phyloP scores from a whole-genome alignment of 2,113 vertebrate genomes.

The Nyctereutes procyonoides region DNA sequence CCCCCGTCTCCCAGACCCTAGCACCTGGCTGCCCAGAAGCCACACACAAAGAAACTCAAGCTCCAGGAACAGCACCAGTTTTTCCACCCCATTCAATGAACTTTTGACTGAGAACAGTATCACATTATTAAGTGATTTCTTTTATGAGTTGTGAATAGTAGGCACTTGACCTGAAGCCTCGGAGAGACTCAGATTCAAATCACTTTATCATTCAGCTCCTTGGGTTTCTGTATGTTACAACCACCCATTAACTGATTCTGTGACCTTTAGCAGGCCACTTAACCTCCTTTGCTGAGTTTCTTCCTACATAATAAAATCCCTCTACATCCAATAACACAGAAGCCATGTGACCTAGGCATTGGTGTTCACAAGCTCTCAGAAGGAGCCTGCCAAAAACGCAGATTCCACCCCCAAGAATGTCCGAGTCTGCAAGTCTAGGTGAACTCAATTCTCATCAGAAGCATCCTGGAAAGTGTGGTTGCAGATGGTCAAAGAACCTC shows the following conservation, averaged over 20 bases:
- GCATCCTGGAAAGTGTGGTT: background rate
- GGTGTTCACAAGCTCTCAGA: background rate
- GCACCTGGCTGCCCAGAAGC: rapidly evolving
- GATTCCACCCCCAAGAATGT: background rate
- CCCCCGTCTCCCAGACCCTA: background rate
- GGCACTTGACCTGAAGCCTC: constrained; percentile 61
- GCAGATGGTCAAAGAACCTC: background rate
- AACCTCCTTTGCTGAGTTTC: background rate
- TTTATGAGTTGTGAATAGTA: constrained; percentile 60
- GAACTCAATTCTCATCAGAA: background rate
- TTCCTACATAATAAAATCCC: background rate
- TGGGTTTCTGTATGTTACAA: background rate
- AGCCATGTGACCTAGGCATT: background rate
- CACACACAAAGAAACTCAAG: background rate
- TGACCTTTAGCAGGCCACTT: constrained; percentile 36
- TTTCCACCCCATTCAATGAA: background rate
- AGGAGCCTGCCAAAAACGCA: background rate
- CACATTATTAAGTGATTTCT: constrained; percentile 36
- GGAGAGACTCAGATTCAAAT: background rate
- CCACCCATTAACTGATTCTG: background rate
- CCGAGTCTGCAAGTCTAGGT: background rate
- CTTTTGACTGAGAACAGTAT: constrained; percentile 10
- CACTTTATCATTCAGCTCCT: background rate
- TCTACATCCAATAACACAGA: background rate
- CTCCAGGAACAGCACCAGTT: background rate